Conservation (phyloP, 2,797 vertebrate genomes). For the Peromyscus nudipes region DNA sequence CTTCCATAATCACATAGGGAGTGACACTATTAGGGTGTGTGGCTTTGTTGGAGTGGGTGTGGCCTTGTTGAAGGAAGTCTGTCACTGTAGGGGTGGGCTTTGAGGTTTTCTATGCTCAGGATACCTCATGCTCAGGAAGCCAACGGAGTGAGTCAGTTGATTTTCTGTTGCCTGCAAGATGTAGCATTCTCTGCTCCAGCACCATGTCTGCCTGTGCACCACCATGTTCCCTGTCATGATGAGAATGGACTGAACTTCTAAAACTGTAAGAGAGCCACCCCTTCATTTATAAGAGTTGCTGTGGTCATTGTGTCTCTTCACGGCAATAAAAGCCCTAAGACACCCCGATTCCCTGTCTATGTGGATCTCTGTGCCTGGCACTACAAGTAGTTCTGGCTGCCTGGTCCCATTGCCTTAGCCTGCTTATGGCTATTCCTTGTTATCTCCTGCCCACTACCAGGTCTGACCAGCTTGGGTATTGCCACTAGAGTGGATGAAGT, state of each 20-base stretch:
- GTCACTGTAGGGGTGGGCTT: background rate
- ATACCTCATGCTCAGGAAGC: background rate
- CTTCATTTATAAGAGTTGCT: background rate
- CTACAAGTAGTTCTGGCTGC: background rate
- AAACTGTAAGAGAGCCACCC: background rate
- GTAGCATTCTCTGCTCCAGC: background rate
- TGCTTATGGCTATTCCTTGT: background rate
- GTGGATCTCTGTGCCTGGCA: too few species aligned
- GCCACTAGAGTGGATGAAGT: background rate
- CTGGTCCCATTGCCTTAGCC: too few species aligned
- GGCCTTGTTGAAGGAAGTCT: background rate
- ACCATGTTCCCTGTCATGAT: background rate
- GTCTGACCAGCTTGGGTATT: background rate
- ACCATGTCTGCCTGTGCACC: background rate
- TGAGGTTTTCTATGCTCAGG: background rate
- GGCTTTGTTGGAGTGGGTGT: background rate
- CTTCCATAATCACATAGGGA: background rate
- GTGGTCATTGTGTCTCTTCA: background rate
- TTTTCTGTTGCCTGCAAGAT: background rate
- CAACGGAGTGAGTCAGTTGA: background rate
- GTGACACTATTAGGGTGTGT: background rate
- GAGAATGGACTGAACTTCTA: background rate
- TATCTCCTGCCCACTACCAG: background rate
- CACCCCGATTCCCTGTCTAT: background rate
- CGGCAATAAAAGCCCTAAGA: background rate